Conservation (phyloP, 2,113 vertebrate genomes). For the Carlito syrichta region DNA sequence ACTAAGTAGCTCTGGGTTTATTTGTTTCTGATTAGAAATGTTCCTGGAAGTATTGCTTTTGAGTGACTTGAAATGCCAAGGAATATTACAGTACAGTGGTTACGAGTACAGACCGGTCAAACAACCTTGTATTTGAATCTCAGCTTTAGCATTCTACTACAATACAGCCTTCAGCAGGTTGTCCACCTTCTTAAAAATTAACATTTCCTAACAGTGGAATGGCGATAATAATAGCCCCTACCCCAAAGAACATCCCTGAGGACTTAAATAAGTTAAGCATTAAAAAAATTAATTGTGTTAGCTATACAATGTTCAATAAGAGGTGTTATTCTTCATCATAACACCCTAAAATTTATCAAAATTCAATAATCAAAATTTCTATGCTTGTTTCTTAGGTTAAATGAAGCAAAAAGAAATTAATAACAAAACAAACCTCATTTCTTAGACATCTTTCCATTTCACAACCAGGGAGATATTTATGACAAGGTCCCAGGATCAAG, state of each 20-base stretch:
- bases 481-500: not conserved
- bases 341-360: conserved; percentile 47
- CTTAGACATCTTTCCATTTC: not conserved
- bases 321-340: not conserved
- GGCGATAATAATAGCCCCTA: not conserved
- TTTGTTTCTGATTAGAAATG: conserved; percentile 31
- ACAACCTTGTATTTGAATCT: not conserved
- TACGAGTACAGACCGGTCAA: not conserved
- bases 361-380: conserved; percentile 1
- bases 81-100: not conserved
- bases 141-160: not conserved
- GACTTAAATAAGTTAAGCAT: not conserved
- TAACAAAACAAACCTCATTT: not conserved
- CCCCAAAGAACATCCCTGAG: not conserved
- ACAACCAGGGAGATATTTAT: not conserved
- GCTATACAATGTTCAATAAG: not conserved
- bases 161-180: not conserved
- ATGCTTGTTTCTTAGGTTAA: not conserved
- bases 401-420: conserved; percentile 2
- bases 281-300: not conserved
- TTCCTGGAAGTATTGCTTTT: conserved; percentile 56
- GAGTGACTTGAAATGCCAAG: conserved; percentile 50
- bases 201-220: not conserved
- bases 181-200: not conserved
- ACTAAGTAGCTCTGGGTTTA: conserved; percentile 5